These are phyloP conservation scores for Argya squamiceps DNA, from an alignment of 2,797 vertebrate species.

Conservation along the genomic window DNA sequence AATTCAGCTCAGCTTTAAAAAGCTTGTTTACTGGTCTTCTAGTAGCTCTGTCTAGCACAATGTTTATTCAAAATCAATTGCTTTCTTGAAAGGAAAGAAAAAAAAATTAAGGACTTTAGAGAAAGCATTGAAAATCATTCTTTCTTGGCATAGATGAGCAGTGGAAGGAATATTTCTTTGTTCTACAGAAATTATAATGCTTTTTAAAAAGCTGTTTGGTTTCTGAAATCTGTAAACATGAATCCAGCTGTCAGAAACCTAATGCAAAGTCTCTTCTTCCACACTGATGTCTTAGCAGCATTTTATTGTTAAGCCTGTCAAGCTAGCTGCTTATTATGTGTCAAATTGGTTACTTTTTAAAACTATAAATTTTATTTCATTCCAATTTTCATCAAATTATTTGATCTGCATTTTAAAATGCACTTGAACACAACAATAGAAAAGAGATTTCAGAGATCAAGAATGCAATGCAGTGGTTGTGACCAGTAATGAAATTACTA, in stretches of 20 bases:
- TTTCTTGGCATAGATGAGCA: not conserved
- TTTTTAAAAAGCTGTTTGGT: constrained; percentile 31
- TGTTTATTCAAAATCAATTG: not conserved
- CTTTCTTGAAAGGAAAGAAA: not conserved
- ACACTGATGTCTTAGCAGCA: not conserved
- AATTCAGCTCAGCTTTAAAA: not conserved
- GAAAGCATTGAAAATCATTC: constrained; percentile 12
- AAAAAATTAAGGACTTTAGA: not conserved
- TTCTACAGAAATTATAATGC: constrained; percentile 5
- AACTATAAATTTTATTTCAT: not conserved
- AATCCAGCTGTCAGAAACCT: constrained; percentile 45
- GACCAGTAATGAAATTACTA: not conserved
- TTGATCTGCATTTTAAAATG: constrained; percentile 1
- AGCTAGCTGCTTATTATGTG: not conserved
- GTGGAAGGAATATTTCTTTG: constrained; percentile 22
- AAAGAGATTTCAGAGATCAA: not conserved
- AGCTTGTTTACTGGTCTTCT: not conserved
- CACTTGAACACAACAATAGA: not conserved
- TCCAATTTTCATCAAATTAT: constrained; percentile 5
- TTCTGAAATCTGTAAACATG: constrained; percentile 41
- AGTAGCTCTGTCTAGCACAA: not conserved
- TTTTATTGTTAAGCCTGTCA: constrained; percentile 35
- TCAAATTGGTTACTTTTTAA: constrained; percentile 9
- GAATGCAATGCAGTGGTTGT: not conserved
- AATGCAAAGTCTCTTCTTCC: not conserved